Percentiles rank a stretch among this genome's conserved stretches.
phyloP scores from a whole-genome alignment of 2,113 vertebrate genomes.

The Tretioscincus oriximinensis region DNA sequence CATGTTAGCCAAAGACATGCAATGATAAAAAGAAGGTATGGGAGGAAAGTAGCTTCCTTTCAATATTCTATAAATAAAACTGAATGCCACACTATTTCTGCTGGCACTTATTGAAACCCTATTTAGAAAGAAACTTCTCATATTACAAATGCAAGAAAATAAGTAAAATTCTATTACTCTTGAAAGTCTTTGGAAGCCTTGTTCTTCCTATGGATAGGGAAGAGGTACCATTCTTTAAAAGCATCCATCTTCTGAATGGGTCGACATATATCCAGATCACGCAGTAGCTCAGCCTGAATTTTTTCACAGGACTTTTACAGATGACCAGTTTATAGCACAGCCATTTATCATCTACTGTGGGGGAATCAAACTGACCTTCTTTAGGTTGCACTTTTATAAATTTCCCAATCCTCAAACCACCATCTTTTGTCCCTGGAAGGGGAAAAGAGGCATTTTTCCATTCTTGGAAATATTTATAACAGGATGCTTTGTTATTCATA shows the following conservation, averaged over 20 bases:
- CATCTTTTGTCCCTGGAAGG: neutral
- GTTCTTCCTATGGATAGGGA: too few relatives aligned
- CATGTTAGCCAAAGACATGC: too few relatives aligned
- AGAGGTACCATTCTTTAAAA: neutral
- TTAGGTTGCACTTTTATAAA: neutral
- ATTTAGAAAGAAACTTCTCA: too few relatives aligned
- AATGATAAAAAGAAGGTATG: too few relatives aligned
- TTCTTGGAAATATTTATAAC: too few relatives aligned
- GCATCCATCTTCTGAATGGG: neutral
- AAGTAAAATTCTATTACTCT: neutral
- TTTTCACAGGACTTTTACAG: neutral
- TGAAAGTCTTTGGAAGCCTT: neutral
- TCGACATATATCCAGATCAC: conserved; percentile 2
- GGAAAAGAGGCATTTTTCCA: too few relatives aligned
- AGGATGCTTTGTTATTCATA: too few relatives aligned
- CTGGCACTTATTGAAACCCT: too few relatives aligned
- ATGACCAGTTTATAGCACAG: neutral
- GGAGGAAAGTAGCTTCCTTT: too few relatives aligned
- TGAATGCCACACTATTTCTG: too few relatives aligned
- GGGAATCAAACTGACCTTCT: neutral
- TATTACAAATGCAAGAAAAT: too few relatives aligned
- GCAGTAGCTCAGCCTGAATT: neutral
- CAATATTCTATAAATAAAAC: too few relatives aligned
- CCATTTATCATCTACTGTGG: conserved; percentile 6
- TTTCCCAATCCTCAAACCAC: neutral